These are phyloP conservation scores for Drosophila nigromelanica DNA, from an alignment of 1,140 invertebrate genomes.

Conservation along the genomic window DNA sequence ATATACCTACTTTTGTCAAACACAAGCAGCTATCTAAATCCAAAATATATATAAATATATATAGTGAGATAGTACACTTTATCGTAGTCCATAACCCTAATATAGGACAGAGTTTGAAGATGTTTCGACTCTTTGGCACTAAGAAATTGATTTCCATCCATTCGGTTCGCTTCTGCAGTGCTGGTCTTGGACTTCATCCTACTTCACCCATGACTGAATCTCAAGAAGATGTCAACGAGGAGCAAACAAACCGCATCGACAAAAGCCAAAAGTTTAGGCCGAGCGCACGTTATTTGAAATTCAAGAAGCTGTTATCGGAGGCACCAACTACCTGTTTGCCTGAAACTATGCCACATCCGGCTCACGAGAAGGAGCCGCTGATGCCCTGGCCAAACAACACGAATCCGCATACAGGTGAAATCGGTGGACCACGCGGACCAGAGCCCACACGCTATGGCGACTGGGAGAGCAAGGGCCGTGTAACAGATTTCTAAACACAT, in stretches of 20 bases:
- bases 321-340: constrained; percentile 22
- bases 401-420: constrained; percentile 93
- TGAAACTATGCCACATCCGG: constrained; percentile 53
- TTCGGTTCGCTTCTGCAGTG: neutral
- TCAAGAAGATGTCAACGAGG: neutral
- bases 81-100: too few species aligned
- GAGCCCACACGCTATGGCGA: constrained; percentile 99
- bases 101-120: too few species aligned
- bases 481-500: constrained; percentile 85
- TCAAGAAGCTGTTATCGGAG: constrained; percentile 54
- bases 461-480: constrained; percentile 99
- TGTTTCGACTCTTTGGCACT: neutral
- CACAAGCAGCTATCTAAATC: too few species aligned
- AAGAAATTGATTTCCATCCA: neutral
- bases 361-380: constrained; percentile 54
- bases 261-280: neutral
- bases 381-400: constrained; percentile 86
- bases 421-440: constrained; percentile 95
- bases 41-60: too few species aligned
- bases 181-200: neutral
- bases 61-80: too few species aligned
- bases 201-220: neutral
- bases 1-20: too few species aligned
- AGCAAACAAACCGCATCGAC: neutral
- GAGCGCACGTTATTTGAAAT: constrained; percentile 56